phyloP scores from a whole-genome alignment of 2,113 vertebrate species.

The Ginglymostoma cirratum region DNA sequence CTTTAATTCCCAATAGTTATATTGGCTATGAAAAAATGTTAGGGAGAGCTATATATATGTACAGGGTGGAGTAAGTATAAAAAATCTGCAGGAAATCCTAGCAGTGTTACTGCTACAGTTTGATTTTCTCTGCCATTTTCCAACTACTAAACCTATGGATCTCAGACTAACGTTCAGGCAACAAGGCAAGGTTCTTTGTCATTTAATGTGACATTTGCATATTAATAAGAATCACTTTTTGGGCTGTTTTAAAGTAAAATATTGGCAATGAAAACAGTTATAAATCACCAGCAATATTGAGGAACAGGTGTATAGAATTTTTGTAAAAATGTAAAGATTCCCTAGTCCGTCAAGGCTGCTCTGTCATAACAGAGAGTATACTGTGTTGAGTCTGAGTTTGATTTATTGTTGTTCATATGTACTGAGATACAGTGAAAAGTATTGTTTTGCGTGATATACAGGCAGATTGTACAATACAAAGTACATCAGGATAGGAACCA shows the following conservation, averaged over 20 bases:
- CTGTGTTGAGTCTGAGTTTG: too few species aligned
- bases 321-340: neutral
- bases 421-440: too few species aligned
- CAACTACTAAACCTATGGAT: neutral
- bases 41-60: conserved; percentile 1
- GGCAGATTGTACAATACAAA: too few species aligned
- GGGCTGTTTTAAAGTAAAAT: neutral
- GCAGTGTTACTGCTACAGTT: neutral
- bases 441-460: too few species aligned
- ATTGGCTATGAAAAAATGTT: neutral
- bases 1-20: conserved; percentile 19
- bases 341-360: too few species aligned
- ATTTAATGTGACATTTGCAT: neutral
- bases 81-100: neutral
- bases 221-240: neutral
- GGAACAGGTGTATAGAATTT: neutral
- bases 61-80: neutral
- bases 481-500: too few species aligned
- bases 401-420: too few species aligned
- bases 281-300: neutral
- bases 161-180: neutral
- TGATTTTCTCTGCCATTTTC: neutral
- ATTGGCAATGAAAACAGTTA: neutral
- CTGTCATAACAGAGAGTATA: too few species aligned
- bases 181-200: neutral